Percentiles rank a stretch among this genome's conserved stretches.
These are phyloP conservation scores for Epicauta chinensis DNA, from an alignment of 1,140 invertebrate species.

Conservation along the genomic window DNA sequence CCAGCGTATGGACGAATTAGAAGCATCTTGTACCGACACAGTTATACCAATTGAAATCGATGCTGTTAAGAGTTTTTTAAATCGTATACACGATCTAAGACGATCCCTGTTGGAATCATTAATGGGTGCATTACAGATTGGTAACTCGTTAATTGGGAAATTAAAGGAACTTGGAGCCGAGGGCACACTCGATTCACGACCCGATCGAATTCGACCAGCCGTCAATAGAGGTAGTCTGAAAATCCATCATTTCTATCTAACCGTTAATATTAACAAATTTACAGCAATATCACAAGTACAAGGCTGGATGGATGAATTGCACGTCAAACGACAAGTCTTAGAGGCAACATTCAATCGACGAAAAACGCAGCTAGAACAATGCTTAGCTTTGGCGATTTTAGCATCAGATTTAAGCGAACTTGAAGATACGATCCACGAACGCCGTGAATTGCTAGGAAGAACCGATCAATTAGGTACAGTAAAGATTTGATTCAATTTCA, in stretches of 20 bases:
- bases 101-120: constrained; percentile 68
- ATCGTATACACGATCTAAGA: constrained; percentile 56
- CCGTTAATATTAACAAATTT: constrained; percentile 19
- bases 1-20: constrained; percentile 60
- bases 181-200: constrained; percentile 68
- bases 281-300: constrained; percentile 64
- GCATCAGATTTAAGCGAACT: constrained; percentile 67
- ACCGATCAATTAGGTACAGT: constrained; percentile 45
- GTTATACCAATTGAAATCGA: constrained; percentile 62
- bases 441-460: constrained; percentile 44
- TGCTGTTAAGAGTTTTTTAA: constrained; percentile 57
- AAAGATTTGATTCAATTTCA: neutral
- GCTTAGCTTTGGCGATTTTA: constrained; percentile 65
- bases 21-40: constrained; percentile 58
- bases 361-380: constrained; percentile 68
- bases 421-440: constrained; percentile 51
- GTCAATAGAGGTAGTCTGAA: constrained; percentile 52
- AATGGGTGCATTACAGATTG: constrained; percentile 70
- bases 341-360: constrained; percentile 67
- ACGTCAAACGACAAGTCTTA: constrained; percentile 65
- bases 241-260: constrained; percentile 2
- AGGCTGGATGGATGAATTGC: constrained; percentile 68
- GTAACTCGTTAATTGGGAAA: constrained; percentile 66
- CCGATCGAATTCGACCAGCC: constrained; percentile 58
- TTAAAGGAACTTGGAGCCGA: constrained; percentile 59